phyloP scores from a whole-genome alignment of 2,888 invertebrate genomes.

The Apamea epomidion region DNA sequence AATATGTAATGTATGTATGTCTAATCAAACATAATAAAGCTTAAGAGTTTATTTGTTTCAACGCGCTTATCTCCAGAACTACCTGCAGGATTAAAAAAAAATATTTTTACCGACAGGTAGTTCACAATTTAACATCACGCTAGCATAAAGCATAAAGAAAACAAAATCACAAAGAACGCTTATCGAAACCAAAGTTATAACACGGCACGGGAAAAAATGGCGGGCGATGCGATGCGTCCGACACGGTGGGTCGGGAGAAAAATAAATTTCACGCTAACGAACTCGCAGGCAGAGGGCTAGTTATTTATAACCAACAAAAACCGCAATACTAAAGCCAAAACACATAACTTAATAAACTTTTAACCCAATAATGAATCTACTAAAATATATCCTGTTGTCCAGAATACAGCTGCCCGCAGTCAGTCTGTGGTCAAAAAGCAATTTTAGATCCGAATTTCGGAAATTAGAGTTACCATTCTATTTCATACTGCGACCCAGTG shows the following conservation, averaged over 20 bases:
- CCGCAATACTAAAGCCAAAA: background rate
- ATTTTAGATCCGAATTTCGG: slow-evolving; percentile 64
- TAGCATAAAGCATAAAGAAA: no score
- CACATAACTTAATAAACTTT: slow-evolving; percentile 11
- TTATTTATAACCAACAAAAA: background rate
- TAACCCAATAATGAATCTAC: slow-evolving; percentile 8
- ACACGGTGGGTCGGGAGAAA: background rate
- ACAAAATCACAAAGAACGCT: no score
- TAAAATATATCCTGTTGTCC: slow-evolving; percentile 29
- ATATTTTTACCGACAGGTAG: no score
- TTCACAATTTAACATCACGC: no score
- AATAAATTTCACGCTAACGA: background rate
- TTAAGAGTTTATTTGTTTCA: background rate
- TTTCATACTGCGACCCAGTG: slow-evolving; percentile 59
- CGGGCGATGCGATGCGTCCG: background rate
- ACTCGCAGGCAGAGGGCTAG: background rate
- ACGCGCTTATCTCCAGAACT: background rate
- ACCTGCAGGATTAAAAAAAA: no score
- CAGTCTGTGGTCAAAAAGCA: slow-evolving; percentile 55
- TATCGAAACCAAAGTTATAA: background rate
- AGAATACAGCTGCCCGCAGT: slow-evolving; percentile 37
- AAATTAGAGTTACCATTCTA: slow-evolving; percentile 72
- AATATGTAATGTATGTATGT: background rate
- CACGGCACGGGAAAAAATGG: background rate
- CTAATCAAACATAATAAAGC: background rate